Conservation (phyloP, 1,140 invertebrate species). For the Bombyx mandarina region DNA sequence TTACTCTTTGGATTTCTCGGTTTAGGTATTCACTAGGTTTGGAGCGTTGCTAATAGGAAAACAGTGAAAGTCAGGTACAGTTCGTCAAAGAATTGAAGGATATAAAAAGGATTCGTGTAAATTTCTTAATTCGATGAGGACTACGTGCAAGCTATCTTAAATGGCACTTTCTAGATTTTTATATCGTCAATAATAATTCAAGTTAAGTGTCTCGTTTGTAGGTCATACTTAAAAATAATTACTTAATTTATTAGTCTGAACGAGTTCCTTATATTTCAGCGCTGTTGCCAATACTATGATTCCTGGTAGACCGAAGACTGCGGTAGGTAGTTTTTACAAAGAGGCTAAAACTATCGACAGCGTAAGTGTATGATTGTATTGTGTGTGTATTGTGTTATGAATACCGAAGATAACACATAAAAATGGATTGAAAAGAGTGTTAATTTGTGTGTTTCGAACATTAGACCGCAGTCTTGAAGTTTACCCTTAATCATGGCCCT, state of each 20-base stretch:
- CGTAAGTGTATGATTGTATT: no score
- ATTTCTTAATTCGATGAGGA: conserved; percentile 6
- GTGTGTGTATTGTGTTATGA: no score
- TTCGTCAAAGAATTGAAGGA: conserved; percentile 10
- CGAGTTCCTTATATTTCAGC: no score
- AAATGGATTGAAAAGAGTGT: no score
- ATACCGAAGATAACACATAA: no score
- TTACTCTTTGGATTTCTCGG: conserved; percentile 37
- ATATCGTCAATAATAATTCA: conserved; percentile 1
- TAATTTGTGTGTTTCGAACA: no score
- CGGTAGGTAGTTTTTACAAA: no score
- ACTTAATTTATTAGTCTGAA: neutral
- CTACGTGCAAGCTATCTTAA: conserved; percentile 14
- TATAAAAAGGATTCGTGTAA: conserved; percentile 1
- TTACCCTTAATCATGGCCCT: no score
- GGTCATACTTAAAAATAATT: conserved; percentile 6
- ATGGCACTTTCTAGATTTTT: conserved; percentile 15
- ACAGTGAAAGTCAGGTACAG: conserved; percentile 39
- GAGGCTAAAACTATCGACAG: no score
- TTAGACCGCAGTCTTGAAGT: no score
- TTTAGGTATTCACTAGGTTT: conserved; percentile 21
- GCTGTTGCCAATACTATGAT: no score
- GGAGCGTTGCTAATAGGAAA: conserved; percentile 16
- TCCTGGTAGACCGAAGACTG: no score
- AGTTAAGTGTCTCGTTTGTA: conserved; percentile 3